Evolutionary conservation across 1,140 invertebrate species (phyloP), one percentile per base, ranked within the genome.

Genomic region (Trachymyrmex septentrionalis): DNA sequence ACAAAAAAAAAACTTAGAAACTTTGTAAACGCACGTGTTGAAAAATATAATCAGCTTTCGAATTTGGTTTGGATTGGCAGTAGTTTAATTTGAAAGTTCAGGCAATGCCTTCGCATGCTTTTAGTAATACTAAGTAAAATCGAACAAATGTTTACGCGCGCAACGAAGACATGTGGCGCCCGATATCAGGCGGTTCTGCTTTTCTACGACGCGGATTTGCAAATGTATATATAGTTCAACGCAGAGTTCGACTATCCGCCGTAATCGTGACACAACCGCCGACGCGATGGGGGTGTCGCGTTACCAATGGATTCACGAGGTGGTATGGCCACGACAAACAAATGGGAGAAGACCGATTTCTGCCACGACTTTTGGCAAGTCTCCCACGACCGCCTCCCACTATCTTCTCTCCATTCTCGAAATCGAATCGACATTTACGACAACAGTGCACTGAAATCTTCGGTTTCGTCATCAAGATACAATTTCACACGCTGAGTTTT

Each of bases 381-480:
- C 88, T 91, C 92, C 93, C 90, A 88, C 86, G 72, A 66, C 71
- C 53, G 71, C 88, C 90, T 91, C 90, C 80, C 59, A 63, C 86
- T 89, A 80, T 86, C 57, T 44, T 88, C 77, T 81, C 76, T 67
- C 86, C 89, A 90, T 90, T 90, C 90, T 82, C 87, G 86, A 90
- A 87, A 88, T 92, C 86, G 89, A 92, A 93, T 93, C 91, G 92
- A 90, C 91, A 89, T 92, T 93, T 93, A 92, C 92, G 90, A 90
- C 86, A 88, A 88, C 82, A 82, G 77, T 76, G 87, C 81, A 86
- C 69, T 86, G 85, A 90, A 91, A 93, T 90, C 87, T 77, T 80
- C 66, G 87, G 67, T 73, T 81, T 86, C 78, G 90, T 90, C 87
- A 88, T 91, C 91, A 91, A 93, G 89, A 91, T 92, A 86, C 82